Conservation (phyloP, 2,888 invertebrate species). For the Cosmia trapezina region DNA sequence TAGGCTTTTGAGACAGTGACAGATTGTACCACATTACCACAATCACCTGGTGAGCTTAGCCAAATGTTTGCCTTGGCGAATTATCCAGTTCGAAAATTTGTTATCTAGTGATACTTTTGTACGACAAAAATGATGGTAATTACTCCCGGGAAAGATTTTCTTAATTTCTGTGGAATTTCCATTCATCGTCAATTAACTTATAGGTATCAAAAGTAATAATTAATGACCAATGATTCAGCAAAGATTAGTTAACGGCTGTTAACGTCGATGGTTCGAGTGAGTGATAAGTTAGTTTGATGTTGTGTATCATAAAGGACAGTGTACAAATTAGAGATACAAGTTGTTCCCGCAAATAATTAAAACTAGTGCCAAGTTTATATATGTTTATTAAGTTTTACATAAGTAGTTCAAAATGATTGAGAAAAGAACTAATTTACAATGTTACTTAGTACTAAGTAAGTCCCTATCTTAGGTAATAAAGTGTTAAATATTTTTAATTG, state of each 20-base stretch:
- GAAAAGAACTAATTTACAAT: conserved; percentile 8
- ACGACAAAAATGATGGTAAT: conserved; percentile 5
- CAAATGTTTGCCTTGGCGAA: background rate
- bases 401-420: conserved; percentile 14
- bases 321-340: conserved; percentile 8
- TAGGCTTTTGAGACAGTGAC: background rate
- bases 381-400: background rate
- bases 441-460: conserved; percentile 38
- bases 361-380: background rate
- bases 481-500: no score
- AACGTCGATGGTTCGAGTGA: conserved; percentile 1
- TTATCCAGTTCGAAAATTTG: background rate
- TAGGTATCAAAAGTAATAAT: background rate
- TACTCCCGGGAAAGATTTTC: background rate
- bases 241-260: background rate
- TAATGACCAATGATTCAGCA: conserved; percentile 9
- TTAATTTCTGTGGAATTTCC: conserved; percentile 40
- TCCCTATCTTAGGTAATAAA: background rate
- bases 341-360: background rate
- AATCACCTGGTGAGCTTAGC: no score
- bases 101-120: no score
- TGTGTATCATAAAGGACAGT: background rate
- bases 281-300: conserved; percentile 19
- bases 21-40: background rate
- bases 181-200: conserved; percentile 26